phyloP scores from a whole-genome alignment of 2,113 vertebrate species.

The Gallinago paraguaiae region DNA sequence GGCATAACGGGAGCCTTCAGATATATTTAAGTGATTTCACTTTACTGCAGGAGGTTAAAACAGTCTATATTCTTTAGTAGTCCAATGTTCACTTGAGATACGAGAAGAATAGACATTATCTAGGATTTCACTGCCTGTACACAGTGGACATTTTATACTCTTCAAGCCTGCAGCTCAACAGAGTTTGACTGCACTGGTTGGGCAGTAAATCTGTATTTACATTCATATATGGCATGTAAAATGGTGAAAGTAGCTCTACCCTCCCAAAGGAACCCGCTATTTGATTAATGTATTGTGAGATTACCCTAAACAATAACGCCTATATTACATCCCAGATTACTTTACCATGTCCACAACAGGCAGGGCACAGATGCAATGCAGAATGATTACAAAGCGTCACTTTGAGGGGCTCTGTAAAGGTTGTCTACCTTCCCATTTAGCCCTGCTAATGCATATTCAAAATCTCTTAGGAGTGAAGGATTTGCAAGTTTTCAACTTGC shows the following conservation, averaged over 20 bases:
- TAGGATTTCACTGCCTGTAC: not conserved
- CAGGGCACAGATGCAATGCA: not conserved
- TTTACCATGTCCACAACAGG: not conserved
- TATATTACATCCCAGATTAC: not conserved
- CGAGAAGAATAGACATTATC: not conserved
- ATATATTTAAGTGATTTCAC: not conserved
- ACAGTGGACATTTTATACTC: not conserved
- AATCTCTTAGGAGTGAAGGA: not conserved
- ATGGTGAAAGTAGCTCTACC: not conserved
- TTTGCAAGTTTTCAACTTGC: not conserved
- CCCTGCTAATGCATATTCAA: not conserved
- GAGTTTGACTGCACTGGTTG: not conserved
- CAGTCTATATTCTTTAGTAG: not conserved
- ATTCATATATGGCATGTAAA: not conserved
- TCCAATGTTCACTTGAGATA: not conserved
- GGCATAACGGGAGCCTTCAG: not conserved
- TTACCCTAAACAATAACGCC: not conserved
- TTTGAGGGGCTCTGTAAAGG: not conserved
- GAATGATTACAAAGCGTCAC: not conserved
- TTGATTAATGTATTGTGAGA: slow-evolving; percentile 26
- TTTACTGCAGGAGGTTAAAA: not conserved
- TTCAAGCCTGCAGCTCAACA: not conserved
- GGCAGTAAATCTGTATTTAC: slow-evolving; percentile 1
- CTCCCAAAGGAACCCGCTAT: not conserved
- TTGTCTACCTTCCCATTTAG: not conserved